phyloP scores from a whole-genome alignment of 2,888 invertebrate species.

The Drosophila sordidula region DNA sequence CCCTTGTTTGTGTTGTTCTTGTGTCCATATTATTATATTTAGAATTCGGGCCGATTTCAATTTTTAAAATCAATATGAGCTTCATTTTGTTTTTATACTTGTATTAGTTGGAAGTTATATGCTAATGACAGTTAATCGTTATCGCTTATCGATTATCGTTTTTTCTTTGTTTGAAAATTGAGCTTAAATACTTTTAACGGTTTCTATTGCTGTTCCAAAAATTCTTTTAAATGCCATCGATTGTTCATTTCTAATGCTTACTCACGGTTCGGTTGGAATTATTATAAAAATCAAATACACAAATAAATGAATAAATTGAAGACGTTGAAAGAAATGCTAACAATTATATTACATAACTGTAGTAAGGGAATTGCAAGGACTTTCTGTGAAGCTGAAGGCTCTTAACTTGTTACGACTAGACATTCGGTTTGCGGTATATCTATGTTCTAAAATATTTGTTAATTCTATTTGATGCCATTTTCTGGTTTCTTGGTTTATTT shows the following conservation, averaged over 20 bases:
- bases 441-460: constrained; percentile 37
- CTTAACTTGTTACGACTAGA: constrained; percentile 19
- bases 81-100: constrained; percentile 12
- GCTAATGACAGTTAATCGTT: constrained; percentile 43
- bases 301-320: constrained; percentile 19
- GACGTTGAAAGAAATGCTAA: constrained; percentile 23
- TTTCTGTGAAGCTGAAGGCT: constrained; percentile 24
- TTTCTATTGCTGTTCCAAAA: constrained; percentile 35
- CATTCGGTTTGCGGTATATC: constrained; percentile 10
- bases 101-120: constrained; percentile 38
- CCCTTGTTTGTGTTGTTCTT: constrained; percentile 72
- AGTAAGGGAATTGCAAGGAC: constrained; percentile 28
- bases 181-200: constrained; percentile 69
- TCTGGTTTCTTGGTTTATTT: constrained; percentile 18
- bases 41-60: constrained; percentile 27
- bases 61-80: constrained; percentile 17
- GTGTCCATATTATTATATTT: constrained; percentile 58
- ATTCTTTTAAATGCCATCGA: constrained; percentile 67
- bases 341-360: constrained; percentile 24
- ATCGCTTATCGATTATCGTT: constrained; percentile 3
- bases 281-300: constrained; percentile 6
- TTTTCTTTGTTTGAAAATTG: constrained; percentile 41
- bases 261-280: constrained; percentile 43
- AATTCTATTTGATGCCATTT: constrained; percentile 18
- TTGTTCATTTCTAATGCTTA: constrained; percentile 48